phyloP scores from a whole-genome alignment of 1,140 invertebrate genomes.

The Lycorma delicatula region DNA sequence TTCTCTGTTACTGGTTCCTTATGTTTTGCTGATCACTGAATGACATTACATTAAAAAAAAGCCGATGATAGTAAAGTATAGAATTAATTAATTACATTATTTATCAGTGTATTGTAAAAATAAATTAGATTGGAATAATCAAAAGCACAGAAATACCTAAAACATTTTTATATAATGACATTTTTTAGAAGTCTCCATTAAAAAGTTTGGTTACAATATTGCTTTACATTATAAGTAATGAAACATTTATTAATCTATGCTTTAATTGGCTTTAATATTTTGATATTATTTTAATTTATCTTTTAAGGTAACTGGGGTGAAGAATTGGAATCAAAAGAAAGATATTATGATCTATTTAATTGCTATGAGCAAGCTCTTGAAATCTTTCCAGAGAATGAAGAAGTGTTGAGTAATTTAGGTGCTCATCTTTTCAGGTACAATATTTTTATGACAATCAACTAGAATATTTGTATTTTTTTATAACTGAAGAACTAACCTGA shows the following conservation, averaged over 20 bases:
- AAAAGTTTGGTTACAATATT: not conserved
- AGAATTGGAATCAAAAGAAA: constrained; percentile 21
- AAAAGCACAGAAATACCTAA: not conserved
- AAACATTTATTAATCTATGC: too few relatives aligned
- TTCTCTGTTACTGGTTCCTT: too few relatives aligned
- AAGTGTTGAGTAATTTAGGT: constrained; percentile 33
- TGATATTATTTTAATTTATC: constrained; percentile 6
- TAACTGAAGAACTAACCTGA: constrained; percentile 15
- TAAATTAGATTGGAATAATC: not conserved
- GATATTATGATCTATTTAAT: constrained; percentile 34
- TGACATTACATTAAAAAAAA: too few relatives aligned
- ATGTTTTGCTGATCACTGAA: too few relatives aligned
- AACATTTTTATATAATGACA: not conserved
- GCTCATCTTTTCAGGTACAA: constrained; percentile 39
- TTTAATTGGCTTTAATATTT: not conserved
- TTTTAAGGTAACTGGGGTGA: constrained; percentile 36
- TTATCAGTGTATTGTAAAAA: not conserved
- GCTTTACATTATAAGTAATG: too few relatives aligned
- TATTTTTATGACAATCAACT: not conserved
- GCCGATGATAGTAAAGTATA: too few relatives aligned
- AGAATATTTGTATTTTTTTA: not conserved
- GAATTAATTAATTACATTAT: not conserved
- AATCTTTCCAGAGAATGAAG: constrained; percentile 36
- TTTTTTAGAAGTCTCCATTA: not conserved
- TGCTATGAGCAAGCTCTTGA: constrained; percentile 40